Evolutionary conservation across 1,140 invertebrate genomes (phyloP), one percentile per base, ranked within the genome.

Genomic region (Drosophila sechellia): DNA sequence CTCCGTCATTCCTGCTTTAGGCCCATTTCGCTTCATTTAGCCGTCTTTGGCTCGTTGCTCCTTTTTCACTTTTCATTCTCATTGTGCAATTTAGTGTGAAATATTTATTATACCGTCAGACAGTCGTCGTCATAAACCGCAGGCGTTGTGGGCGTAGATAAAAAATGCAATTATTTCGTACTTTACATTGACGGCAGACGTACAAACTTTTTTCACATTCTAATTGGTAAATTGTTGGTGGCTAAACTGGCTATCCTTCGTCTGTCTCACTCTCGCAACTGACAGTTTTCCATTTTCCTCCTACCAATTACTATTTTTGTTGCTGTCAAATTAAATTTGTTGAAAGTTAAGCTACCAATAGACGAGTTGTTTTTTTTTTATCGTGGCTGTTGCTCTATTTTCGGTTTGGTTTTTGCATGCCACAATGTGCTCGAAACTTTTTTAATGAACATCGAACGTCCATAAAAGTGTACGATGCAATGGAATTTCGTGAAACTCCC

Each of bases 211-310:
- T 75, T 50, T 45, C 42, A 37, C 58, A 72, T 53, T 56, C 79
- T 86, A 86, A 87, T 86, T 86, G 75, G 70, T 71, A 71, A 86
- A 87, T 66, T 78, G 71, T 68, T 80, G 46, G 49, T 17, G 50
- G 56, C 73, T 55, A 55, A 63, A 52, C 45, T 25, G 53, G 49
- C 58, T 45, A 43, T 53, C 64, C 63, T 69, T 69, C 31, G 13
- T 2, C 53, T 27, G 11, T 31, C 48, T 37, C 40, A 8, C 8
- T 68, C 27, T 12, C 31, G 13, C 22, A 34, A 3, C n/a, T 10
- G 13, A 17, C n/a, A 17, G 8, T 50, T 50, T 12, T 48, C 43
- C 12, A 3, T 8, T 12, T 25, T 20, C 40, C 12, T 42, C 40
- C 42, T 12, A 34, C 53, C 48, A 22, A 13, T 42, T 40, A 54